Evolutionary conservation across 2,888 invertebrate genomes (phyloP).

Genomic region (Eugnorisma glareosa): DNA sequence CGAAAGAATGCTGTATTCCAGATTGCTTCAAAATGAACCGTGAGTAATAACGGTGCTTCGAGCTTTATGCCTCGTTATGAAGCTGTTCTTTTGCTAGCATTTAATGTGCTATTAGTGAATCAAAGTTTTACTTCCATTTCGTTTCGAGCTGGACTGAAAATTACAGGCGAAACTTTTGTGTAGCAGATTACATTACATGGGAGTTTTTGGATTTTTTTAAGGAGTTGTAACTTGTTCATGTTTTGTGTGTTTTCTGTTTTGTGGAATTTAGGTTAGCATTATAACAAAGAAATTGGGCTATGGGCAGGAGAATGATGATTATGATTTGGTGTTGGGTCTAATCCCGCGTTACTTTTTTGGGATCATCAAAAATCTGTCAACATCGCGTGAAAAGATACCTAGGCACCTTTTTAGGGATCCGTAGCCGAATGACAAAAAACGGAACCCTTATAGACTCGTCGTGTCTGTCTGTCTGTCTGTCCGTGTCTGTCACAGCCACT

Average conservation of each 20-base stretch:
- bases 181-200: slow-evolving; percentile 27
- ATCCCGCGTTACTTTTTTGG: not conserved
- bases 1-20: slow-evolving; percentile 73
- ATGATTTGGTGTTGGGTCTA: no score
- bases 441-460: no score
- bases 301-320: not conserved
- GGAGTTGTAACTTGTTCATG: not conserved
- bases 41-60: slow-evolving; percentile 72
- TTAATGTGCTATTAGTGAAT: slow-evolving; percentile 76
- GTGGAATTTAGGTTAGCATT: not conserved
- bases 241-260: not conserved
- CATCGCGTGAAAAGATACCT: not conserved
- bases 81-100: slow-evolving; percentile 70
- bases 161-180: slow-evolving; percentile 45
- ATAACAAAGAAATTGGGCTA: not conserved
- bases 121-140: slow-evolving; percentile 70
- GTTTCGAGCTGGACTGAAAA: slow-evolving; percentile 52
- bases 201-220: slow-evolving; percentile 39
- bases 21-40: slow-evolving; percentile 76
- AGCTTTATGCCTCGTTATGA: slow-evolving; percentile 70
- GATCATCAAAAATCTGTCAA: not conserved
- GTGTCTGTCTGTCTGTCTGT: no score
- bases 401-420: no score
- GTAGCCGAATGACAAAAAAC: no score
- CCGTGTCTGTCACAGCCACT: no score